Percentiles rank a stretch among this genome's conserved stretches.
Evolutionary conservation across 1,140 invertebrate species (phyloP).

Genomic region (Neotoxoptera formosana): DNA sequence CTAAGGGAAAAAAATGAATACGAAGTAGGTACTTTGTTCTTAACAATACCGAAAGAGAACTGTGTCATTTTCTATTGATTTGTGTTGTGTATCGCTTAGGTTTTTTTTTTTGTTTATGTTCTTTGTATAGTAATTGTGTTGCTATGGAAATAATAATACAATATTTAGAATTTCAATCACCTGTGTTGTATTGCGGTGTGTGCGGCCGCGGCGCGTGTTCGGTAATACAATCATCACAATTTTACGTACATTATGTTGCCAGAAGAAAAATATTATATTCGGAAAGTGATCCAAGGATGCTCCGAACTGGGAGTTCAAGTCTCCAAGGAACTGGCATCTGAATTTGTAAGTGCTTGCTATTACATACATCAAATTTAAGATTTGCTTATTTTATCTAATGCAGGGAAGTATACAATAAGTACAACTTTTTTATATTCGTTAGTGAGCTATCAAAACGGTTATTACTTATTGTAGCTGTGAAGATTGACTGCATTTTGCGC

Average conservation of each 20-base stretch:
- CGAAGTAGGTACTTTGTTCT: neutral
- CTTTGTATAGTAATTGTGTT: neutral
- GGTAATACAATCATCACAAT: neutral
- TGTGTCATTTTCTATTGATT: neutral
- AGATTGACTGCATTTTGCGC: too few species aligned
- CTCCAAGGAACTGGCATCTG: neutral
- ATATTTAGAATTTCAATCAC: neutral
- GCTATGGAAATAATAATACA: slow-evolving; percentile 36
- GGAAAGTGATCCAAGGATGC: slow-evolving; percentile 13
- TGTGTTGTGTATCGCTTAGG: too few species aligned
- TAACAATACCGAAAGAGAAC: neutral
- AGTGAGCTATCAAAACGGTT: neutral
- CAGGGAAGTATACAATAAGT: neutral
- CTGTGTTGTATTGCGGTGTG: neutral
- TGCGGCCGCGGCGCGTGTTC: too few species aligned
- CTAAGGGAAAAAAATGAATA: neutral
- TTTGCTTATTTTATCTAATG: neutral
- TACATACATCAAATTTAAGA: too few species aligned
- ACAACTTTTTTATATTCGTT: neutral
- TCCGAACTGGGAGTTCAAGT: slow-evolving; percentile 9
- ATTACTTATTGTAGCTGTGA: neutral
- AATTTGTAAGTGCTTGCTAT: neutral
- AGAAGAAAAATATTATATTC: neutral
- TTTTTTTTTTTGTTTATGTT: slow-evolving; percentile 7
- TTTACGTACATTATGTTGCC: neutral